Percentiles rank a stretch among this genome's conserved stretches.
These are phyloP conservation scores for Rostrhamus sociabilis DNA, from an alignment of 2,797 vertebrate species.

Conservation along the genomic window DNA sequence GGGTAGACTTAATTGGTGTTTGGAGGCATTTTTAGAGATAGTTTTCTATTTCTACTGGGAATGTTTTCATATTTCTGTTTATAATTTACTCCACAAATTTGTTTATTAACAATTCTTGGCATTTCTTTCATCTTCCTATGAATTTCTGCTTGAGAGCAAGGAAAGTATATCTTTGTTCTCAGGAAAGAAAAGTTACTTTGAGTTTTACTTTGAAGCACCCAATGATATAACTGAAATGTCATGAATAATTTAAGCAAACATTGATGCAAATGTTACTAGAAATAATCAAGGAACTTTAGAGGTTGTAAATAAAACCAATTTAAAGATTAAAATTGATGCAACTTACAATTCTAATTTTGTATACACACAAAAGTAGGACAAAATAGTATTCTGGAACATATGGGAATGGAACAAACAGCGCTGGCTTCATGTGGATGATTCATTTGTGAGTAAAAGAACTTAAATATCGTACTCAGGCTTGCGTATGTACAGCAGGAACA, in stretches of 20 bases:
- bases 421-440: neutral
- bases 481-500: neutral
- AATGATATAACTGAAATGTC: constrained; percentile 69
- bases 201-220: constrained; percentile 65
- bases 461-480: neutral
- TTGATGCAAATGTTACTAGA: constrained; percentile 57
- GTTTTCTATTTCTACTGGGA: constrained; percentile 42
- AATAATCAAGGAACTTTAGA: constrained; percentile 64
- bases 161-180: constrained; percentile 54
- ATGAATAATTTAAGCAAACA: constrained; percentile 66
- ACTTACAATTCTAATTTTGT: constrained; percentile 58
- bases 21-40: constrained; percentile 31
- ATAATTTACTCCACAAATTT: constrained; percentile 57
- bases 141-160: constrained; percentile 43
- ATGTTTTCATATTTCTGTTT: constrained; percentile 61
- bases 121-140: constrained; percentile 62
- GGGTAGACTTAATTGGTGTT: constrained; percentile 38
- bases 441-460: constrained; percentile 32
- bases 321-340: constrained; percentile 60
- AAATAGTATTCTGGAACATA: constrained; percentile 51
- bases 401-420: constrained; percentile 39
- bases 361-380: constrained; percentile 47
- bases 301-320: constrained; percentile 64
- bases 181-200: constrained; percentile 59
- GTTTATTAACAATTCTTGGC: constrained; percentile 54